These are phyloP conservation scores for Kryptopterus vitreolus DNA, from an alignment of 2,797 vertebrate genomes.

Conservation along the genomic window DNA sequence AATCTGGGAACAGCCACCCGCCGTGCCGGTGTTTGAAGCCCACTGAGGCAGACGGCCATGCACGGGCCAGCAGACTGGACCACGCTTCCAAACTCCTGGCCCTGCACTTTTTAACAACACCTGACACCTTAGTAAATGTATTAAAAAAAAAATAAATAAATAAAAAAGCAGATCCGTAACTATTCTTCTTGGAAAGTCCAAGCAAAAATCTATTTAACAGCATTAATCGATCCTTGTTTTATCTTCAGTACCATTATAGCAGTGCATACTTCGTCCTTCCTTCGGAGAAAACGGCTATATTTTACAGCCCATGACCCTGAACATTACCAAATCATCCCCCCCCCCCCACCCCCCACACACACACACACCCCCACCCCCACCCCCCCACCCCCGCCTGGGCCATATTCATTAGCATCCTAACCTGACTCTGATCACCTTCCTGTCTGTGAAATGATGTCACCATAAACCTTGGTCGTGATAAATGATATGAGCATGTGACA, in stretches of 20 bases:
- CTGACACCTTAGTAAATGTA: not conserved
- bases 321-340: not conserved
- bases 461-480: not conserved
- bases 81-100: not conserved
- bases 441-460: slow-evolving; percentile 1
- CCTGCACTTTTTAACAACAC: not conserved
- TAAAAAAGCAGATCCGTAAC: not conserved
- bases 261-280: not conserved
- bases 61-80: slow-evolving; percentile 34
- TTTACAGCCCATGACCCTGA: not conserved
- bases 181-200: not conserved
- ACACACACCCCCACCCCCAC: no score
- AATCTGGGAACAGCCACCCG: slow-evolving; percentile 57
- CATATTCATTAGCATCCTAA: not conserved
- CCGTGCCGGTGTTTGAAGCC: slow-evolving; percentile 43
- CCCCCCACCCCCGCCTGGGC: no score
- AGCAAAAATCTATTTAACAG: not conserved
- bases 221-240: not conserved
- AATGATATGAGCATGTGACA: not conserved
- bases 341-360: no score
- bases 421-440: no score
- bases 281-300: not conserved
- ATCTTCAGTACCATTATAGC: not conserved
- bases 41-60: slow-evolving; percentile 38
- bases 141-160: not conserved